phyloP scores from a whole-genome alignment of 2,113 vertebrate genomes.

The Danio rerio region DNA sequence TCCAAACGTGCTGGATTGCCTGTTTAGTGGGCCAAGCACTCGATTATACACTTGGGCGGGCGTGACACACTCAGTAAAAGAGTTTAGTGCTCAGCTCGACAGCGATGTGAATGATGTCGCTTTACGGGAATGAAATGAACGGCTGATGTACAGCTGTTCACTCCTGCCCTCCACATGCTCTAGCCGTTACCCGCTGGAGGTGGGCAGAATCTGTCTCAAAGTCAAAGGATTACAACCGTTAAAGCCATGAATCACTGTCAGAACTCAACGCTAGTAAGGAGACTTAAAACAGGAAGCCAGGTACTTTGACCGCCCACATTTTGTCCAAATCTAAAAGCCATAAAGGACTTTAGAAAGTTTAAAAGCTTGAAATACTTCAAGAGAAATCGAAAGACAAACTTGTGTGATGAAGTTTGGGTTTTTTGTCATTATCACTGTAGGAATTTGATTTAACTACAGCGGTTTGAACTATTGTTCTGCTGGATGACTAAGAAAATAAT shows the following conservation, averaged over 20 bases:
- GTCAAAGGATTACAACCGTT: conserved; percentile 48
- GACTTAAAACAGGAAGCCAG: conserved; percentile 39
- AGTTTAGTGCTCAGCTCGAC: conserved; percentile 47
- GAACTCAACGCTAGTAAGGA: conserved; percentile 36
- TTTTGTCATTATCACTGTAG: too few relatives aligned
- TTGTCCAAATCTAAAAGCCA: conserved; percentile 26
- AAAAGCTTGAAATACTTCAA: too few relatives aligned
- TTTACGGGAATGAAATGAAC: conserved; percentile 20
- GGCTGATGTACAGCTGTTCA: conserved; percentile 54
- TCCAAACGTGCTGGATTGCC: conserved; percentile 50
- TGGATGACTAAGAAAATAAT: too few relatives aligned
- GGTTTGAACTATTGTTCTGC: too few relatives aligned
- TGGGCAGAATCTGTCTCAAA: conserved; percentile 48
- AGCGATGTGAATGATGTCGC: conserved; percentile 48
- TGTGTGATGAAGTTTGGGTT: too few relatives aligned
- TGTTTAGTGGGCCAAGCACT: conserved; percentile 55
- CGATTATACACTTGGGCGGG: conserved; percentile 58
- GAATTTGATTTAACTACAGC: too few relatives aligned
- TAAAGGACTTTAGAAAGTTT: conserved; percentile 19
- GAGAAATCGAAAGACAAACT: too few relatives aligned
- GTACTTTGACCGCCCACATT: conserved; percentile 37
- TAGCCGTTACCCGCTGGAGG: conserved; percentile 42
- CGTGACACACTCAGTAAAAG: conserved; percentile 46
- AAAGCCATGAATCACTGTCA: conserved; percentile 57
- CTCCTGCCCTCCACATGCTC: conserved; percentile 44